Base-by-base conservation (phyloP, 2,797 vertebrate genomes). In the Tolypeutes matacus region DNA sequence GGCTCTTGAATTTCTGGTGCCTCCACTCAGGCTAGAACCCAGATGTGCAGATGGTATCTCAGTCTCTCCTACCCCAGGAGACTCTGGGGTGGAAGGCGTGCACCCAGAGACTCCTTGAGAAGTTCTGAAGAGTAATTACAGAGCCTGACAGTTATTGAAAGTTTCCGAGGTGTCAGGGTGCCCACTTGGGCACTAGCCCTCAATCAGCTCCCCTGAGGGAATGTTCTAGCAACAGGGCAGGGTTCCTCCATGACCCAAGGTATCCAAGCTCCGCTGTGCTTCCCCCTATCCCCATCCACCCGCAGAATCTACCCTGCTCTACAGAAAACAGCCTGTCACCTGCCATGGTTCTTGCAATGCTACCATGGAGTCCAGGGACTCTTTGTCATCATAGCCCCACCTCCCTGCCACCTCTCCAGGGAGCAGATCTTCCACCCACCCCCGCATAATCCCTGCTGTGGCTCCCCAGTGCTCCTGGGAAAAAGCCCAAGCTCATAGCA, bases 1-100 rank as follows among this genome's bases (percentile, higher is more conserved):
- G 42, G 42, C 42, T 9, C 42, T 46, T 46, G 42, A 0, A 34
- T 25, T 70, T n/a, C 29, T 4, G 15, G 29, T 3, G 65, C 0
- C 5, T 34, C n/a, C 5, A 18, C 10, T n/a, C n/a, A n/a, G 64
- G 64, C 72, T 1, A 8, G 78, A 18, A 2, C 3, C 23, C 17
- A 7, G 20, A 20, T 0, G 0, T 25, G 42, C 42, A 46, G 62
- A 23, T 0, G 12, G 39, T 2, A 7, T 3, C 42, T 2, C 29
- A 1, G 20, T 88, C 39, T 78, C 70, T 18, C 29, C 31, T 70
- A 31, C 21, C 72, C n/a, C 21, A 25, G 29, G 76, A 46, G 17
- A 5, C 23, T 25, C n/a, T 1, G 18, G 46, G 18, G 11, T 1
- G 7, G 84, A n/a, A 42, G 46, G 20, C 0, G 1, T 5, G 31